These are phyloP conservation scores for Gallinago undulata DNA, from an alignment of 2,113 vertebrate genomes.

Conservation along the genomic window DNA sequence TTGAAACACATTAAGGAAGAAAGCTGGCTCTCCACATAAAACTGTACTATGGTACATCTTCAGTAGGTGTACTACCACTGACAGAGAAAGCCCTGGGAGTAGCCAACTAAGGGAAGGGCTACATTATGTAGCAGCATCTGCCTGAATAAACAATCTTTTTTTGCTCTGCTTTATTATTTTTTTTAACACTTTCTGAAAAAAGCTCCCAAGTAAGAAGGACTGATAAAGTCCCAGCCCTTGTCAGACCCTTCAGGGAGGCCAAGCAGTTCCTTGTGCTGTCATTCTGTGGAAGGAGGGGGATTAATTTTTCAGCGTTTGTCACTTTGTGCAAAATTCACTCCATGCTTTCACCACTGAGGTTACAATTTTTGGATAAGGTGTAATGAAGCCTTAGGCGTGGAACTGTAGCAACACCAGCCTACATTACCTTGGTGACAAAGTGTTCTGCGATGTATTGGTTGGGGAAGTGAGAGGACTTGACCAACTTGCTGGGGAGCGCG, in stretches of 20 bases:
- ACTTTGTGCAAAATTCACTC: background rate
- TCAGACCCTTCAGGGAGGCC: background rate
- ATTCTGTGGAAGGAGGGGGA: background rate
- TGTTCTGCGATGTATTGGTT: constrained; percentile 92
- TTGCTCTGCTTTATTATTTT: background rate
- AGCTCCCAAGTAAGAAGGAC: background rate
- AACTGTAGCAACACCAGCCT: background rate
- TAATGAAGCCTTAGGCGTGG: background rate
- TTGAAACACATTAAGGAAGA: background rate
- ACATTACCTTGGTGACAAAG: constrained; percentile 90
- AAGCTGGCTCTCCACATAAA: background rate
- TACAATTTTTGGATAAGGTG: background rate
- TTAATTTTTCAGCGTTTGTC: background rate
- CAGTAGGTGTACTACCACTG: background rate
- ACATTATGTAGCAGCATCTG: background rate
- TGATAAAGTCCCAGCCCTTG: background rate
- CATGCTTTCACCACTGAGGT: background rate
- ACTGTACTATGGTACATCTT: background rate
- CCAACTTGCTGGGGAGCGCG: constrained; percentile 92
- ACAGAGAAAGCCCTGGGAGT: background rate
- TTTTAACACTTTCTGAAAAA: background rate
- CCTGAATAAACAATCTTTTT: background rate
- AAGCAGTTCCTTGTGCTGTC: background rate
- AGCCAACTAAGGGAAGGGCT: background rate
- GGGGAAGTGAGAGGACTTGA: constrained; percentile 94